Base-by-base conservation (phyloP, 2,888 invertebrate species). In the Odontocerum albicorne region DNA sequence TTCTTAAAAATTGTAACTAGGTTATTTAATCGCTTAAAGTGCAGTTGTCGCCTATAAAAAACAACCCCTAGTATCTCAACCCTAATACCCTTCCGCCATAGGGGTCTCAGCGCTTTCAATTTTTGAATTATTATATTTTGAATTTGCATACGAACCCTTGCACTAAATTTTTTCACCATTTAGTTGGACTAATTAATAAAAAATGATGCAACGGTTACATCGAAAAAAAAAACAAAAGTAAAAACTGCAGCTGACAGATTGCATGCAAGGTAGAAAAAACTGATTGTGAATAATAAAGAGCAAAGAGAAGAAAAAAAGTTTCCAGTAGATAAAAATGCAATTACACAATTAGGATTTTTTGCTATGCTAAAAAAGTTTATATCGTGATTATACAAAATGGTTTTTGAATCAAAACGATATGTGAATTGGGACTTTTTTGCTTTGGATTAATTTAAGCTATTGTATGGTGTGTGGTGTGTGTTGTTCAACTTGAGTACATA, bases 131-230 rank as follows among this genome's bases (percentile, higher is more conserved):
- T 31, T 19, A 38, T 19, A 49, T 38, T 42, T 36, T 12, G n/a
- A 44, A 59, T 59, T 59, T 59, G 49, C 59, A 59, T 59, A 59
- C 20, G 50, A 38, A 40, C 53, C 54, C 56, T 47, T 27, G 45
- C 49, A 44, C 10, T 21, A 17, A 38, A 47, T 59, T 59, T 59
- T 59, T 59, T 59, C 47, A 56, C 47, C 42, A 53, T 22, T 40
- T 33, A 50, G 49, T 59, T 44, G 40, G 22, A 38, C 47, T 59
- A 59, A 59, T 59, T 59, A 59, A 55, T 53, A 59, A 59, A 59
- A 59, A 59, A 59, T 45, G 56, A 46, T 46, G 53, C 56, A 49
- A 43, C 56, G 38, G 56, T 57, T 59, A 42, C 35, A 43, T 49
- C 13, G 36, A 49, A 21, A 46, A 51, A 59, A 59, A 59, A 55